Evolutionary conservation across 2,888 invertebrate species (phyloP).

Genomic region (Axea sp.): DNA sequence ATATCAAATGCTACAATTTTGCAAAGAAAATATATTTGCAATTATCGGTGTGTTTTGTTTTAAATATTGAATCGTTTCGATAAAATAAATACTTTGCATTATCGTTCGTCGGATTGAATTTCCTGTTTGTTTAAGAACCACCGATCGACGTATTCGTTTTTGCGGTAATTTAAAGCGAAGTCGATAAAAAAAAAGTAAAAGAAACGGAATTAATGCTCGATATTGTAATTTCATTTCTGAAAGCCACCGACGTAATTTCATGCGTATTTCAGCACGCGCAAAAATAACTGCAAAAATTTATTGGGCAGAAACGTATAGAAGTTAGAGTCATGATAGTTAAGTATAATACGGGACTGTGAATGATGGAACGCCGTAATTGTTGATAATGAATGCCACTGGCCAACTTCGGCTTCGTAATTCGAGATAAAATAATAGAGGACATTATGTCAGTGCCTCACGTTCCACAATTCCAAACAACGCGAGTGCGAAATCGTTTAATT

Average conservation of each 20-base stretch:
- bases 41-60: too few species aligned
- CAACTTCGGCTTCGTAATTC: constrained; percentile 42
- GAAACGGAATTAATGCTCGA: constrained; percentile 21
- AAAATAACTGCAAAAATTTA: constrained; percentile 48
- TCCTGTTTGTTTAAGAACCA: background rate
- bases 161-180: constrained; percentile 10
- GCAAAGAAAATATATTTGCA: too few species aligned
- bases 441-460: constrained; percentile 27
- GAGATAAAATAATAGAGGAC: constrained; percentile 32
- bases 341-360: constrained; percentile 46
- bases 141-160: constrained; percentile 10
- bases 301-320: constrained; percentile 55
- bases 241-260: constrained; percentile 35
- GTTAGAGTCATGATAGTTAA: constrained; percentile 48
- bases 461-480: background rate
- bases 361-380: constrained; percentile 49
- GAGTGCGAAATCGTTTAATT: constrained; percentile 39
- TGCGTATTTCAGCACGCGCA: constrained; percentile 39
- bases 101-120: background rate
- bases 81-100: background rate
- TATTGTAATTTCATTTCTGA: constrained; percentile 52
- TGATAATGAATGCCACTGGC: constrained; percentile 51
- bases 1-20: too few species aligned
- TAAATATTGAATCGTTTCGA: too few species aligned
- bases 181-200: constrained; percentile 8